Evolutionary conservation across 2,797 vertebrate genomes (phyloP).

Genomic region (Sebastes jordani): DNA sequence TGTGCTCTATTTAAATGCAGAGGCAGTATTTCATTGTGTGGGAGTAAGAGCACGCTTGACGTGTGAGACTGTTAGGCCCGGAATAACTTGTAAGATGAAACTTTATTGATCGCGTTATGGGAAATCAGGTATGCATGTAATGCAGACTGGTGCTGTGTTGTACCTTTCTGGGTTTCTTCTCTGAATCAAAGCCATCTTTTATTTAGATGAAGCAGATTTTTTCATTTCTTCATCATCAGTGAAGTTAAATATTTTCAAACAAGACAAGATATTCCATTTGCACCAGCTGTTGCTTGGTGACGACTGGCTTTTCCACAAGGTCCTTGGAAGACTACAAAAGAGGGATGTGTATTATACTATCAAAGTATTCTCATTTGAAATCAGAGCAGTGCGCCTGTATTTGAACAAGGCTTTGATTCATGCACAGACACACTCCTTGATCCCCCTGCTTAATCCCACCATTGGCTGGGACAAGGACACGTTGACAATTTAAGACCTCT

Average conservation of each 20-base stretch:
- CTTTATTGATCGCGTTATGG: background rate
- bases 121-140: conserved; percentile 19
- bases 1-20: conserved; percentile 11
- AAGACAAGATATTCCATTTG: conserved; percentile 29
- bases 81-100: conserved; percentile 3
- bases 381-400: conserved; percentile 73
- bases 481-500: conserved; percentile 86
- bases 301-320: conserved; percentile 44
- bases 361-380: conserved; percentile 82
- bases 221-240: conserved; percentile 36
- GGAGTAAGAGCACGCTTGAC: conserved; percentile 4
- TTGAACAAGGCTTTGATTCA: conserved; percentile 86
- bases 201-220: conserved; percentile 21
- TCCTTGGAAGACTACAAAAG: conserved; percentile 61
- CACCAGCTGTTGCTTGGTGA: conserved; percentile 57
- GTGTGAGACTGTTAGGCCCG: background rate
- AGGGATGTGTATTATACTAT: conserved; percentile 55
- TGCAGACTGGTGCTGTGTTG: background rate
- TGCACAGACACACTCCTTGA: conserved; percentile 85
- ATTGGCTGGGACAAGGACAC: conserved; percentile 85
- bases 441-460: conserved; percentile 82
- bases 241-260: conserved; percentile 35
- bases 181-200: conserved; percentile 36
- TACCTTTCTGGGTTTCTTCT: background rate
- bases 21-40: background rate